A percentile compares a stretch with the other conserved stretches of the same genome.
phyloP scores from a whole-genome alignment of 2,113 vertebrate genomes.

The Acrocephalus arundinaceus region DNA sequence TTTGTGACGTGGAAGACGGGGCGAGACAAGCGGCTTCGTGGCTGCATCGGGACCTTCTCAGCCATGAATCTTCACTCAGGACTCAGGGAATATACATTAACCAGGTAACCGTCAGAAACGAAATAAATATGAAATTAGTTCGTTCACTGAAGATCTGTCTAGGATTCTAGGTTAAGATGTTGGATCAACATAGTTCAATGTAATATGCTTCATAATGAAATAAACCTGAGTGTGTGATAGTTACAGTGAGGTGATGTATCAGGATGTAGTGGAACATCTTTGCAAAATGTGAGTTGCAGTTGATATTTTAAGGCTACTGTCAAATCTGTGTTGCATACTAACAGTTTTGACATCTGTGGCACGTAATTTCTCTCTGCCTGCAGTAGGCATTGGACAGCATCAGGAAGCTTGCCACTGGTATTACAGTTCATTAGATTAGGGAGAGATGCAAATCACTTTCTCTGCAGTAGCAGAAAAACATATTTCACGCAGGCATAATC shows the following conservation, averaged over 20 bases:
- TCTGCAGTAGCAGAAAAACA: background rate
- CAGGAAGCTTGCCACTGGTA: background rate
- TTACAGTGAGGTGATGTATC: background rate
- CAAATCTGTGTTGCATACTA: background rate
- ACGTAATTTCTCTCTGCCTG: background rate
- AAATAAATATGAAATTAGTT: background rate
- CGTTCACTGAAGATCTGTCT: background rate
- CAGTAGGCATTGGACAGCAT: background rate
- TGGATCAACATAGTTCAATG: background rate
- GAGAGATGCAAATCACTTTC: background rate
- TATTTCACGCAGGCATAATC: background rate
- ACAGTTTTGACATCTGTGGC: background rate
- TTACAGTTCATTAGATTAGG: background rate
- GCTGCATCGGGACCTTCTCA: constrained; percentile 86
- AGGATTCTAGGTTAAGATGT: background rate
- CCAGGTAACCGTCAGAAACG: constrained; percentile 73
- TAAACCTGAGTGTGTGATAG: background rate
- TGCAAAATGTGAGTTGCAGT: background rate
- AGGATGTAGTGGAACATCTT: background rate
- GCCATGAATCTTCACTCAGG: constrained; percentile 89
- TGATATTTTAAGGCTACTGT: background rate
- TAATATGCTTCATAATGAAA: background rate
- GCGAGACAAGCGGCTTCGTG: constrained; percentile 85
- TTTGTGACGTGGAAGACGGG: constrained; percentile 90
- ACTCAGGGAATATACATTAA: constrained; percentile 90